Evolutionary conservation across 2,888 invertebrate genomes (phyloP), one percentile per base, ranked within the genome.

Genomic region (Toxonevra muliebris): DNA sequence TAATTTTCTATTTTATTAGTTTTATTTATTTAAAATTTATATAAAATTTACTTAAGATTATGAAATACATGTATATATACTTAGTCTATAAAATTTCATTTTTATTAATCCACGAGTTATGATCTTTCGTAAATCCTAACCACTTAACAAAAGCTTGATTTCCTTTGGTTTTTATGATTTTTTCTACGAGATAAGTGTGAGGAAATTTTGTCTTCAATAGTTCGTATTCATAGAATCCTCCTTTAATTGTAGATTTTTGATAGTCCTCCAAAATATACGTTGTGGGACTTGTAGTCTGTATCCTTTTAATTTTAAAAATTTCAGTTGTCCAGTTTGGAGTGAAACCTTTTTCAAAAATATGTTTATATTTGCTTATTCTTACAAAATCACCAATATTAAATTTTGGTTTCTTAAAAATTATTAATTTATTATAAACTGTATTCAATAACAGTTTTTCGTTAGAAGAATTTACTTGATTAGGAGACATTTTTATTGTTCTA

Each of bases 211-310:
- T 76, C 72, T 78, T 78, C 64, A 74, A 75, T 11, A 81, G 55
- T 76, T 82, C 80, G 62, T 75, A 59, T 71, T 73, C 75, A 71
- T 81, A 81, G 72, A 81, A 81, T 42, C 80, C 80, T 50, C 75
- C 71, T 30, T 30, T 30, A 41, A 84, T 79, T 8, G 69, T 62
- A 54, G 79, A 65, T 60, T 74, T 68, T 50, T 72, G 65, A 68
- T 76, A 61, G 75, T 82, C 75, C 71, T 72, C 65, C 57, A 77
- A 58, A 55, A 71, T 54, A 72, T 79, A 75, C 45, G 57, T 65
- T 11, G 19, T 30, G 52, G 76, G 78, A 71, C 75, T 65, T 19
- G 75, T 76, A 59, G 71, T 43, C 71, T 78, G 68, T 62, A 80
- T 65, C 66, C 72, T 71, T 15, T 53, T 59, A 58, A 79, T 75